phyloP scores from a whole-genome alignment of 2,797 vertebrate genomes.

The Uromys caudimaculatus region DNA sequence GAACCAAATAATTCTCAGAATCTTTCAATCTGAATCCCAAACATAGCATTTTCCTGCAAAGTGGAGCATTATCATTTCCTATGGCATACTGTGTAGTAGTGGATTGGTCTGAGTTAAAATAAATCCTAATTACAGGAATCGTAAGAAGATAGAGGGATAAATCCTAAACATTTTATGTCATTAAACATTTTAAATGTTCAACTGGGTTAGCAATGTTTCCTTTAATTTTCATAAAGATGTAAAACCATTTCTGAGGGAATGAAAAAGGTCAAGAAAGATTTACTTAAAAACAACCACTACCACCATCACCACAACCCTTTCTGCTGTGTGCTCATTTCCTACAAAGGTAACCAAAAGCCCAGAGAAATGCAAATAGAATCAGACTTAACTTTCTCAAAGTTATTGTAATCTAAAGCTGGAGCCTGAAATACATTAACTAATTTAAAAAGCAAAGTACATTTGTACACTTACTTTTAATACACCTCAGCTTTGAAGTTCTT shows the following conservation, averaged over 20 bases:
- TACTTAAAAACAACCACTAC: neutral
- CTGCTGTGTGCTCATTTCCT: conserved; percentile 19
- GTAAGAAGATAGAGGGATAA: neutral
- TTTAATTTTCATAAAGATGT: neutral
- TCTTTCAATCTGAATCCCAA: conserved; percentile 73
- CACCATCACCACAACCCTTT: neutral
- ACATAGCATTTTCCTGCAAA: conserved; percentile 67
- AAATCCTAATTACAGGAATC: conserved; percentile 41
- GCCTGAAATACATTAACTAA: conserved; percentile 49
- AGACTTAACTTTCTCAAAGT: conserved; percentile 41
- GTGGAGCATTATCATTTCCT: neutral
- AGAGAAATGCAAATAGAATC: conserved; percentile 25
- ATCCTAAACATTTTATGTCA: conserved; percentile 3
- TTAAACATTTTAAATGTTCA: conserved; percentile 30
- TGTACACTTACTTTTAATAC: neutral
- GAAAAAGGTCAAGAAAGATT: neutral
- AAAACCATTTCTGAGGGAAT: neutral
- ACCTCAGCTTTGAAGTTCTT: neutral
- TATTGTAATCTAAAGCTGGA: neutral
- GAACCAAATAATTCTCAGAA: conserved; percentile 53
- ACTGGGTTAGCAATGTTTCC: neutral
- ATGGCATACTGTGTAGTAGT: neutral
- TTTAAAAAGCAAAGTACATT: conserved; percentile 37
- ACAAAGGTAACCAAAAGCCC: conserved; percentile 55
- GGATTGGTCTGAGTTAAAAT: conserved; percentile 30